Evolutionary conservation across 2,113 vertebrate genomes (phyloP).

Genomic region (Centropristis striata): DNA sequence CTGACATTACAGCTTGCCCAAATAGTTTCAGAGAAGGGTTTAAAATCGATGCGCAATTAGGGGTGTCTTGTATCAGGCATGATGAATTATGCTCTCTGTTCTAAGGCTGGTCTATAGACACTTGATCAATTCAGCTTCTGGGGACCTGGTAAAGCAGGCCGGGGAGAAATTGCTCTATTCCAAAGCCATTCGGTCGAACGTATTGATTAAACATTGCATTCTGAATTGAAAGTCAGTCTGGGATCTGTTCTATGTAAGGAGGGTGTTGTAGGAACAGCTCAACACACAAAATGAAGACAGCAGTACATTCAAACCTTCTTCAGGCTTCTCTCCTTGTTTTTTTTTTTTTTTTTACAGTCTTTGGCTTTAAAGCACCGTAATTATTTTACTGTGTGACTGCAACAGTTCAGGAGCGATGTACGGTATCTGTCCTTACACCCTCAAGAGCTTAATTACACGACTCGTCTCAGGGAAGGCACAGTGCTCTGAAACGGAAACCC

Average conservation of each 20-base stretch:
- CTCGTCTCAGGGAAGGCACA: constrained; percentile 31
- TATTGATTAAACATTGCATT: constrained; percentile 82
- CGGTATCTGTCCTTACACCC: constrained; percentile 8
- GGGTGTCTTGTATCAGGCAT: constrained; percentile 78
- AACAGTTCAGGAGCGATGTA: constrained; percentile 11
- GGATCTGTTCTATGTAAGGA: constrained; percentile 41
- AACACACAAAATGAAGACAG: constrained; percentile 26
- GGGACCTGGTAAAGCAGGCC: constrained; percentile 57
- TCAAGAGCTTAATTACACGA: constrained; percentile 34
- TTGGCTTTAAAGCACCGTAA: constrained; percentile 23
- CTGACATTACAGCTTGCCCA: constrained; percentile 73
- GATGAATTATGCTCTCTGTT: constrained; percentile 81
- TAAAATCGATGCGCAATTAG: constrained; percentile 82
- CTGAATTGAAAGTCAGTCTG: constrained; percentile 68
- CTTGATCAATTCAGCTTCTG: constrained; percentile 76
- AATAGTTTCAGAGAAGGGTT: constrained; percentile 73
- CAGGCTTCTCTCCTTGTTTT: background rate
- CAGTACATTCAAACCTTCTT: constrained; percentile 42
- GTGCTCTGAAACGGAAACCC: constrained; percentile 23
- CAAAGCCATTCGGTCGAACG: constrained; percentile 73
- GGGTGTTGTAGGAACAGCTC: constrained; percentile 26
- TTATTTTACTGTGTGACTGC: constrained; percentile 28
- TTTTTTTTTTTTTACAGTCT: constrained; percentile 20
- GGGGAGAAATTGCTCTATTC: constrained; percentile 78
- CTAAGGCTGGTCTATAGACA: constrained; percentile 71